Percentiles rank a stretch among this genome's conserved stretches.
Conservation (phyloP, 2,797 vertebrate genomes). For the Lacerta agilis region DNA sequence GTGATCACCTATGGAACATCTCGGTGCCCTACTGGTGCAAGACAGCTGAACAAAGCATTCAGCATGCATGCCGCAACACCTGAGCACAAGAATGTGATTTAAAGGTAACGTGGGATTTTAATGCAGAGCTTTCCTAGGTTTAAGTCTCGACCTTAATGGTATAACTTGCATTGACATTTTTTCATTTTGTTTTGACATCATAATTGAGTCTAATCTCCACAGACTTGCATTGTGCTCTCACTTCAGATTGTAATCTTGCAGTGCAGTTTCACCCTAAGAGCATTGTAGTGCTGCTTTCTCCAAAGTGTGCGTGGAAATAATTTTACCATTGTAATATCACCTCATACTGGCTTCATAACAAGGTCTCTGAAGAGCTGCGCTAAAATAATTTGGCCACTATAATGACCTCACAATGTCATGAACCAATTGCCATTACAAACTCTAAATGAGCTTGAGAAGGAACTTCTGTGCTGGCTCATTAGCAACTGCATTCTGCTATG, state of each 20-base stretch:
- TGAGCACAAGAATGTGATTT: slow-evolving; percentile 69
- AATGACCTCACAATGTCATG: slow-evolving; percentile 77
- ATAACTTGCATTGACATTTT: slow-evolving; percentile 74
- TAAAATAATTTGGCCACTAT: slow-evolving; percentile 69
- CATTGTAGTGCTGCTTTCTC: slow-evolving; percentile 54
- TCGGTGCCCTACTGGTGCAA: slow-evolving; percentile 45
- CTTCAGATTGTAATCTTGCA: slow-evolving; percentile 69
- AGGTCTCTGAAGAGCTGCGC: slow-evolving; percentile 71
- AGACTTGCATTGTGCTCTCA: slow-evolving; percentile 66
- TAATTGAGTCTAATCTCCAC: slow-evolving; percentile 77
- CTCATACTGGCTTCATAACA: slow-evolving; percentile 59
- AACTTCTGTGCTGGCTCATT: slow-evolving; percentile 77
- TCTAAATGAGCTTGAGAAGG: slow-evolving; percentile 72
- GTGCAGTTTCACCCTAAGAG: slow-evolving; percentile 64
- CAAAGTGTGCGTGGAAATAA: slow-evolving; percentile 66
- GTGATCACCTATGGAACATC: slow-evolving; percentile 40
- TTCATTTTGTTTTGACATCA: slow-evolving; percentile 77
- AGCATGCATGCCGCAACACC: slow-evolving; percentile 63
- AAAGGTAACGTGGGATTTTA: slow-evolving; percentile 68
- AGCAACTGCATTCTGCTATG: slow-evolving; percentile 64
- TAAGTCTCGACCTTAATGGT: slow-evolving; percentile 69
- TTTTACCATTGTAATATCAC: slow-evolving; percentile 43
- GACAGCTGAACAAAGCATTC: slow-evolving; percentile 52
- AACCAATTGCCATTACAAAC: slow-evolving; percentile 75
- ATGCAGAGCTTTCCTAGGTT: slow-evolving; percentile 46